Base-by-base conservation (phyloP, 2,888 invertebrate species). In the Odontocolon sp. region DNA sequence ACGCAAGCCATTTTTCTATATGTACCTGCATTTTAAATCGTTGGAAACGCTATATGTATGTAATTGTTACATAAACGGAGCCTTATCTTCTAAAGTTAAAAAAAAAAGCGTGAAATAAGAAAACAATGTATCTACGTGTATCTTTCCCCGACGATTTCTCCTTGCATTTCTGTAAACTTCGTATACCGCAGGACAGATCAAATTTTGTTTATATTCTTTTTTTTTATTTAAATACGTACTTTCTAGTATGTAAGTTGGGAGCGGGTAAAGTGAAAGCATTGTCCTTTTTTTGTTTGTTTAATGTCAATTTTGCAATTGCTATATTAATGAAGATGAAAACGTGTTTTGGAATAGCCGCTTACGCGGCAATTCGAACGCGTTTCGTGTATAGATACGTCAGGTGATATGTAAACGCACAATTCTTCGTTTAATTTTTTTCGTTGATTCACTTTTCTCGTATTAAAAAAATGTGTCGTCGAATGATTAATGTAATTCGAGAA, bases 1-100 rank as follows among this genome's bases (percentile, higher is more conserved):
- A 66, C 71, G 76, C 81, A 80, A 79, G 78, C 76, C 78, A 80
- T 81, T 81, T 81, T 81, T 81, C 80, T 81, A 81, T 81, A 80
- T 74, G 80, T 79, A 81, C 80, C 81, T 81, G 80, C 80, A 80
- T 79, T 81, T 77, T 68, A 64, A 81, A 78, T 81, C 80, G 81
- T 81, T 81, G 76, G 72, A n/a, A 77, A 78, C 78, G 66, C 80
- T 78, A 56, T 71, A 69, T 68, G 64, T 68, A 77, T 72, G 64
- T 71, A 80, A 77, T 80, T 79, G 77, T 81, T 79, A 81, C 68
- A 69, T 68, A 77, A 79, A 77, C 61, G 73, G 56, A 81, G 81
- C 81, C 80, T 81, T 81, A 80, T 75, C 80, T 76, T 81, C 73
- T 74, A 54, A 81, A 79, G 76, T 79, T 77, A 63, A 59, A 66